These are phyloP conservation scores for Pseudochirops cupreus DNA, from an alignment of 2,797 vertebrate species.

Conservation along the genomic window DNA sequence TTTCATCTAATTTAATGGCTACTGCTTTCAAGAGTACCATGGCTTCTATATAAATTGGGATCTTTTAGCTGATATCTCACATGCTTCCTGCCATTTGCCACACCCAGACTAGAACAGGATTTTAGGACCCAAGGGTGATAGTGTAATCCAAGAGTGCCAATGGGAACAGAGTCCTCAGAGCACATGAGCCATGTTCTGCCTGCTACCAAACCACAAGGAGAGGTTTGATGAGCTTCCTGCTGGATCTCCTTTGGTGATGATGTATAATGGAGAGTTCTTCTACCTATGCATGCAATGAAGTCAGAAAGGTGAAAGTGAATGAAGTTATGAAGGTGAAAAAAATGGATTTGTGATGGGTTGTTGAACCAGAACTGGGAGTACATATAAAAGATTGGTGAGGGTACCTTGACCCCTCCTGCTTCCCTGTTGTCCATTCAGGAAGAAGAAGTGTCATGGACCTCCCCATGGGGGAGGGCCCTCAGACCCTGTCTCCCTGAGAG, in stretches of 20 bases:
- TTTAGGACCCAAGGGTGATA: not conserved
- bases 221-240: not conserved
- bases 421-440: not conserved
- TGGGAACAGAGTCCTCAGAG: not conserved
- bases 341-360: not conserved
- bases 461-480: not conserved
- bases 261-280: not conserved
- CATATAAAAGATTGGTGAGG: not conserved
- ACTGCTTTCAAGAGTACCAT: not conserved
- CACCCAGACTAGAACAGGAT: not conserved
- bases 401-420: not conserved
- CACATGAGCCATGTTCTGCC: not conserved
- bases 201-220: not conserved
- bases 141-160: not conserved
- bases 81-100: not conserved
- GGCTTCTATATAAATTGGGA: no score
- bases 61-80: no score
- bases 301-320: no score
- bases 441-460: not conserved
- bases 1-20: not conserved
- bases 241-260: not conserved
- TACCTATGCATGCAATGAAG: not conserved
- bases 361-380: not conserved
- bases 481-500: not conserved
- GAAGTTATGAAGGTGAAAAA: not conserved